phyloP scores from a whole-genome alignment of 2,888 invertebrate species.

The Resseliella maxima region DNA sequence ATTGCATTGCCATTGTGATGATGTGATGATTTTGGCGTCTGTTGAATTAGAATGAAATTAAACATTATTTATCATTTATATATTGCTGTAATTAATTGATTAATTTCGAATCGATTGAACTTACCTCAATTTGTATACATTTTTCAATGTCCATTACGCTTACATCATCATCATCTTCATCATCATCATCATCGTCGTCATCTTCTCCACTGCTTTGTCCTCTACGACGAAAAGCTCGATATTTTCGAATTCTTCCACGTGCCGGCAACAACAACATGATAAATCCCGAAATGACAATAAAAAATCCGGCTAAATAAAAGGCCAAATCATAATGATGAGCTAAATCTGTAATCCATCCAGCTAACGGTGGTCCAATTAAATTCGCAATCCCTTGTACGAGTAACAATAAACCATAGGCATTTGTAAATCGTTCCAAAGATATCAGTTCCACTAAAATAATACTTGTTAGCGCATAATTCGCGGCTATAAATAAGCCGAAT shows the following conservation, averaged over 20 bases:
- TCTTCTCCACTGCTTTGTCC: constrained; percentile 2
- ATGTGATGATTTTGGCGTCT: not conserved
- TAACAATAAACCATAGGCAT: constrained; percentile 88
- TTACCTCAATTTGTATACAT: constrained; percentile 4
- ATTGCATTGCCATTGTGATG: not conserved
- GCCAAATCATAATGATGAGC: constrained; percentile 82
- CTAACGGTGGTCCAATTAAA: constrained; percentile 88
- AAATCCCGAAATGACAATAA: constrained; percentile 69
- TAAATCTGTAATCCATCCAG: constrained; percentile 86
- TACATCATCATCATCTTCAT: constrained; percentile 33
- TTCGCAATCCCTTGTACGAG: constrained; percentile 92
- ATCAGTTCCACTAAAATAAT: constrained; percentile 91
- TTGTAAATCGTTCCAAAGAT: constrained; percentile 89
- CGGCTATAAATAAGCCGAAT: constrained; percentile 90
- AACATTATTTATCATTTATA: no score
- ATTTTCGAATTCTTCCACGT: constrained; percentile 60
- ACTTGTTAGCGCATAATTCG: constrained; percentile 91
- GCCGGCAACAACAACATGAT: constrained; percentile 60
- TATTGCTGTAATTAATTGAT: no score
- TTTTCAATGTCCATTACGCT: constrained; percentile 10
- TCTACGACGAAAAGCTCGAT: constrained; percentile 63
- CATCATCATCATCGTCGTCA: constrained; percentile 13
- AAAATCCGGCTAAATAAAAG: constrained; percentile 84
- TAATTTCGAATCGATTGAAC: not conserved
- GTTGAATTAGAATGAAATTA: not conserved